Evolutionary conservation across 1,140 invertebrate species (phyloP).

Genomic region (Bombus superbus): DNA sequence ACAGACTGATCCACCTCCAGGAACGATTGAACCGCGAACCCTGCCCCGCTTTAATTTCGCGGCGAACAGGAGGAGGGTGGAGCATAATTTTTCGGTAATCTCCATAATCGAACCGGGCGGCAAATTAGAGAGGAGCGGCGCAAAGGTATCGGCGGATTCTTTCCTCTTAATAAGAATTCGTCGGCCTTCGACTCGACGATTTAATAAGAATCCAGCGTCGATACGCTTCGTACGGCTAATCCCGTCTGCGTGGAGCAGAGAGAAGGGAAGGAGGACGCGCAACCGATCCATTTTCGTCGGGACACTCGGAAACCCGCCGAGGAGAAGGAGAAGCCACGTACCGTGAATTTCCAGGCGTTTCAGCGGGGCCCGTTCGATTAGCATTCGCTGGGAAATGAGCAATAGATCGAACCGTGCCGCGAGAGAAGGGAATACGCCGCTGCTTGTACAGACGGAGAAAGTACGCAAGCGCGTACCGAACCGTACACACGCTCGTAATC

Average conservation of each 20-base stretch:
- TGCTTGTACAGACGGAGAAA: not conserved
- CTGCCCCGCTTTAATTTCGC: constrained; percentile 16
- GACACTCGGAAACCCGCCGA: not conserved
- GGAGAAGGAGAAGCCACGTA: constrained; percentile 8
- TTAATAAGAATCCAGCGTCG: constrained; percentile 13
- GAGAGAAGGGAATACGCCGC: not conserved
- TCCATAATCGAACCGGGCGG: constrained; percentile 32
- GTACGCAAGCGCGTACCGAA: constrained; percentile 3
- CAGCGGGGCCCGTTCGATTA: constrained; percentile 64
- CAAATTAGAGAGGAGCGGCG: constrained; percentile 14
- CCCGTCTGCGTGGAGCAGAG: not conserved
- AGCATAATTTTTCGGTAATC: constrained; percentile 31
- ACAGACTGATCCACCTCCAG: not conserved
- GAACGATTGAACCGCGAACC: not conserved
- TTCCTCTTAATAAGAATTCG: constrained; percentile 29
- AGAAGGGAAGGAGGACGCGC: no score
- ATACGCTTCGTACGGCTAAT: not conserved
- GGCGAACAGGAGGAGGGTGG: no score
- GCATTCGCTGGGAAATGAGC: constrained; percentile 74
- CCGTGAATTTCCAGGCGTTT: constrained; percentile 31
- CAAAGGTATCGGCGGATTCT: constrained; percentile 5
- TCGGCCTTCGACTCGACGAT: not conserved
- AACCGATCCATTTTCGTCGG: constrained; percentile 25
- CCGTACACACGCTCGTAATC: constrained; percentile 70
- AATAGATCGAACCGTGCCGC: constrained; percentile 68